These are phyloP conservation scores for Ambastaia sidthimunki DNA, from an alignment of 2,797 vertebrate genomes.

Conservation along the genomic window DNA sequence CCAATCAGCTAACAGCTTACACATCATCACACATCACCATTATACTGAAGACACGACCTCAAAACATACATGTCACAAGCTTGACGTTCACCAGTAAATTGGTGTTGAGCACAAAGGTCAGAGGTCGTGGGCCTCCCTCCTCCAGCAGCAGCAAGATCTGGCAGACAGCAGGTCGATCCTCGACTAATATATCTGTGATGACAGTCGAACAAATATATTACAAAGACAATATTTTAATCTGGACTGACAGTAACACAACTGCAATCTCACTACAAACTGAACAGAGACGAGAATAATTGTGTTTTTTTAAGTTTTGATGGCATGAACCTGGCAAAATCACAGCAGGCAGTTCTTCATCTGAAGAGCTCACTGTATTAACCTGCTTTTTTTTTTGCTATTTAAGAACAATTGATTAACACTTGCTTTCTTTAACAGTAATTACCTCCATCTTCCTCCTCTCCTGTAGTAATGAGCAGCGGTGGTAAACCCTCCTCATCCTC, in stretches of 20 bases:
- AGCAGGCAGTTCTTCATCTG: too few species aligned
- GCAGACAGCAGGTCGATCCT: constrained; percentile 83
- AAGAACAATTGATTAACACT: too few species aligned
- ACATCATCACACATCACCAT: background rate
- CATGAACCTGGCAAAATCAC: too few species aligned
- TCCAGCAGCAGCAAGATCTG: constrained; percentile 83
- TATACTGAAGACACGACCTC: background rate
- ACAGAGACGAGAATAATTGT: too few species aligned
- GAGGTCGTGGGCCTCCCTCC: constrained; percentile 79
- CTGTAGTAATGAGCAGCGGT: constrained; percentile 83
- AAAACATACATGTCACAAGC: constrained; percentile 86
- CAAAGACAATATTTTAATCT: background rate
- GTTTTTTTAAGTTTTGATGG: too few species aligned
- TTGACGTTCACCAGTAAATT: constrained; percentile 93
- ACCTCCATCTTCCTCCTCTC: constrained; percentile 82
- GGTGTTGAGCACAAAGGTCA: constrained; percentile 91
- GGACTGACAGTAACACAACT: too few species aligned
- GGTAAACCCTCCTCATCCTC: constrained; percentile 83
- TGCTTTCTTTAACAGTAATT: constrained; percentile 40
- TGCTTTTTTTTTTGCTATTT: too few species aligned
- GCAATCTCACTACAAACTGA: too few species aligned
- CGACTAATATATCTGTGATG: constrained; percentile 80
- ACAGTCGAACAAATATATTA: constrained; percentile 20
- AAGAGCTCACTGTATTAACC: too few species aligned
- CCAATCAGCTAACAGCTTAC: background rate